Base-by-base conservation (phyloP, 1,140 invertebrate genomes). In the Bradysia coprophila region DNA sequence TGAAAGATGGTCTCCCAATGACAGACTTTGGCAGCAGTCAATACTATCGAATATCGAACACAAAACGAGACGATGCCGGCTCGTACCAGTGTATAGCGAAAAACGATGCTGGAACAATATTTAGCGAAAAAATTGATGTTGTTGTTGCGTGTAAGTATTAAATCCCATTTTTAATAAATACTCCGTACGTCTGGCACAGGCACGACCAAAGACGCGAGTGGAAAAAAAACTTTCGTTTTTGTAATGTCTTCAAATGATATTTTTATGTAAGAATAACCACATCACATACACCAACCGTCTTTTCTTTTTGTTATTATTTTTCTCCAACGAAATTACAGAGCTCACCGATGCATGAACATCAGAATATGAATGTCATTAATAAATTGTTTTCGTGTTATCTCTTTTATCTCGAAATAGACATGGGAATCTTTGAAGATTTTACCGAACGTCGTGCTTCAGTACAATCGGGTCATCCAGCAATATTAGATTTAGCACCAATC, bases 51-150 rank as follows among this genome's bases (percentile, higher is more conserved):
- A 88, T 93, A 44, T 71, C 76, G 45, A 81, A 76, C 49, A 78
- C 85, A 2, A 72, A 73, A 42, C 67, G 76, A 22, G 70, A 77
- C 42, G 84, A 93, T 62, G 79, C 81, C 22, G 90, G 89, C 13
- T 74, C 77, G 24, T 95, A 94, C 62, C 81, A 89, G 55, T 94
- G 89, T 64, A 75, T 91, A 38, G 89, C 89, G 9, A 75, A 74
- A 43, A 94, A 93, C 62, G 76, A 81, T 48, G 86, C 85, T 37
- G 90, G 90, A 33, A 81, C 87, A 37, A 83, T 94, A 57, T 76
- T 90, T 55, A 91, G 87, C 58, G 80, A 91, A 53, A 81, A 83
- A 60, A 81, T 85, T 51, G 71, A 78, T 48, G 76, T 95, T 39
- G 72, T 79, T 38, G 84, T 93, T 41, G 88, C 88, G 32, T 92